These are phyloP conservation scores for Ichneumon xanthorius DNA, from an alignment of 2,888 invertebrate species.

Conservation along the genomic window DNA sequence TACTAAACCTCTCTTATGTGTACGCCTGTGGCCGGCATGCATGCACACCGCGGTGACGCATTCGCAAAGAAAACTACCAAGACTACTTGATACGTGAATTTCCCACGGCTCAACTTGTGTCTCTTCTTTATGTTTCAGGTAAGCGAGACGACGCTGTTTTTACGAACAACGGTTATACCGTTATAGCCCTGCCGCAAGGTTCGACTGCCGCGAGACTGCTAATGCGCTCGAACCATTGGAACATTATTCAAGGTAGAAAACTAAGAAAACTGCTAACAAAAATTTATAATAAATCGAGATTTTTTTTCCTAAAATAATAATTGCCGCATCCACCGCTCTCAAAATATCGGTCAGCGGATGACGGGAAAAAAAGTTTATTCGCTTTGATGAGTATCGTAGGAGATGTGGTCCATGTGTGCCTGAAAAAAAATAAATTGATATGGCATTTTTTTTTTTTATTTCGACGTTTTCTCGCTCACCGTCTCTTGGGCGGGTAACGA, in stretches of 20 bases:
- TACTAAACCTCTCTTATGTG: constrained; percentile 13
- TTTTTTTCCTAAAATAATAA: not conserved
- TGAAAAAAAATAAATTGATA: constrained; percentile 8
- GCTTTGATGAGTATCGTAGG: not conserved
- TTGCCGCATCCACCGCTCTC: not conserved
- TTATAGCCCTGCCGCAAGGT: constrained; percentile 49
- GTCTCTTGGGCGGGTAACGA: constrained; percentile 61
- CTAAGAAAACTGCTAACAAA: constrained; percentile 18
- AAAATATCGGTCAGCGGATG: constrained; percentile 54
- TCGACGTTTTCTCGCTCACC: constrained; percentile 45
- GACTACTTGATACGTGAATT: constrained; percentile 49
- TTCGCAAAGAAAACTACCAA: constrained; percentile 39
- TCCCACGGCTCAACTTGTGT: constrained; percentile 49
- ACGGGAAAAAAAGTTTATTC: constrained; percentile 10
- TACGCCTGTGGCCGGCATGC: not conserved
- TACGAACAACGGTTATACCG: constrained; percentile 30
- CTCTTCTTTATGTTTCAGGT: constrained; percentile 69
- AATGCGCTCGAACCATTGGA: not conserved
- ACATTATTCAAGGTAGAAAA: constrained; percentile 39
- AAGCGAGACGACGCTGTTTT: constrained; percentile 52
- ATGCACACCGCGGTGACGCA: constrained; percentile 34
- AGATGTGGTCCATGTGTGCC: constrained; percentile 25
- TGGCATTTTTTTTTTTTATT: constrained; percentile 29
- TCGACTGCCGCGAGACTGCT: constrained; percentile 6
- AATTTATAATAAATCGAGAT: not conserved